Base-by-base conservation (phyloP, 2,888 invertebrate genomes). In the Neria commutata region DNA sequence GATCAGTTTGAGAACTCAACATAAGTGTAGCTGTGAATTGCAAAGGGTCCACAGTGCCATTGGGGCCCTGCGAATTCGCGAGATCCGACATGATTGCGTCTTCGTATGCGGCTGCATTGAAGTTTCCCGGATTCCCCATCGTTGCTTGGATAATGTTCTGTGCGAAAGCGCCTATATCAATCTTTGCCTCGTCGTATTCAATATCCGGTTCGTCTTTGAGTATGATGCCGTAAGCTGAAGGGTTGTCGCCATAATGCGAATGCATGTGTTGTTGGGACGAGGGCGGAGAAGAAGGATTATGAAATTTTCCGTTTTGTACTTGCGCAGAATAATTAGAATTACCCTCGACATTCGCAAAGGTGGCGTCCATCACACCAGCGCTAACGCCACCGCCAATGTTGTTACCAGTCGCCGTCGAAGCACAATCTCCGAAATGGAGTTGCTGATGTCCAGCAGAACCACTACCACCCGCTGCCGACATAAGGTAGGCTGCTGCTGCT, bases 71-170 rank as follows among this genome's bases (percentile, higher is more conserved):
- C 1, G 70, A 67, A 14, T 68, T 68, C 29, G 89, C 89, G 84
- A 92, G 88, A 74, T 92, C 92, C 14, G 91, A 91, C 85, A 93
- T 92, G 86, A 94, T 91, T 5, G 91, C 88, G 69, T 91, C 91
- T 45, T 90, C 90, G 71, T 91, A 91, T 8, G 67, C 75, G 84
- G 85, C 78, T 87, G 86, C 61, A 84, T 83, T 74, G 61, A 75
- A 76, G 56, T 66, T 69, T 1, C 71, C 71, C 34, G 67, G 60
- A 62, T 69, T 71, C 40, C 74, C 73, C 67, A 77, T 74, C 0
- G 76, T 74, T 0, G 78, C 80, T 37, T 79, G 76, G 1, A 79
- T 71, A 2, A 77, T 78, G 50, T 80, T 81, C 53, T 81, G 81
- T 3, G 79, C 72, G 56, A 81, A 80, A 21, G 74, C 77, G 1